Evolutionary conservation across 2,797 vertebrate genomes (phyloP).

Genomic region (Coracias cyanogaster): DNA sequence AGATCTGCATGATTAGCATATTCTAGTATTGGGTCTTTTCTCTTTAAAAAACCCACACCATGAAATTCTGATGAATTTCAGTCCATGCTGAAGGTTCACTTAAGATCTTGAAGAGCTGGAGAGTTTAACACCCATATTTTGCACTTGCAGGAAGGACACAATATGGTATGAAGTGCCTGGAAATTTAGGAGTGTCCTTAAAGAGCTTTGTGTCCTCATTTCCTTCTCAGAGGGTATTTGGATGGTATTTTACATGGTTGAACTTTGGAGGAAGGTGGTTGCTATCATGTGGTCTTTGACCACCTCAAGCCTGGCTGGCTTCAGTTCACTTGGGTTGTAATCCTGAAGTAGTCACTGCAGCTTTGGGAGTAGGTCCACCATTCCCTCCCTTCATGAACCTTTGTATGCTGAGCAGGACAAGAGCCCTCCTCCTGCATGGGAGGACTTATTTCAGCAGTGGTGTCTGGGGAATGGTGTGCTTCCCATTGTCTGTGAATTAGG

Average conservation of each 20-base stretch:
- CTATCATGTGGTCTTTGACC: background rate
- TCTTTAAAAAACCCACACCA: background rate
- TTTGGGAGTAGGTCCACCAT: background rate
- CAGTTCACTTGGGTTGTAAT: background rate
- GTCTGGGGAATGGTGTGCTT: background rate
- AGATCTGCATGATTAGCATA: background rate
- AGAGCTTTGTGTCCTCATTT: background rate
- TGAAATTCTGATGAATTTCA: background rate
- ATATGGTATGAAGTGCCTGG: background rate
- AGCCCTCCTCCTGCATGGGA: background rate
- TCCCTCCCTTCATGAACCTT: background rate
- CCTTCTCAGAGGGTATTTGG: background rate
- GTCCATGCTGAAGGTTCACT: background rate
- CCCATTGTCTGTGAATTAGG: background rate
- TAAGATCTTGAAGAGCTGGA: background rate
- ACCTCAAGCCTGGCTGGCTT: background rate
- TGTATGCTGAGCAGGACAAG: background rate
- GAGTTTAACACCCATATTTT: background rate
- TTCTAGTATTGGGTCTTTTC: background rate
- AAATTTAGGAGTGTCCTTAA: background rate
- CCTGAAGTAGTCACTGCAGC: background rate
- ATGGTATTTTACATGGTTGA: background rate
- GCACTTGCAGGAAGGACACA: background rate
- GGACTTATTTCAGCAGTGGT: background rate
- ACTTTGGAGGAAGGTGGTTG: background rate